Conservation (phyloP, 2,113 vertebrate species). For the Rousettus leschenaultii region DNA sequence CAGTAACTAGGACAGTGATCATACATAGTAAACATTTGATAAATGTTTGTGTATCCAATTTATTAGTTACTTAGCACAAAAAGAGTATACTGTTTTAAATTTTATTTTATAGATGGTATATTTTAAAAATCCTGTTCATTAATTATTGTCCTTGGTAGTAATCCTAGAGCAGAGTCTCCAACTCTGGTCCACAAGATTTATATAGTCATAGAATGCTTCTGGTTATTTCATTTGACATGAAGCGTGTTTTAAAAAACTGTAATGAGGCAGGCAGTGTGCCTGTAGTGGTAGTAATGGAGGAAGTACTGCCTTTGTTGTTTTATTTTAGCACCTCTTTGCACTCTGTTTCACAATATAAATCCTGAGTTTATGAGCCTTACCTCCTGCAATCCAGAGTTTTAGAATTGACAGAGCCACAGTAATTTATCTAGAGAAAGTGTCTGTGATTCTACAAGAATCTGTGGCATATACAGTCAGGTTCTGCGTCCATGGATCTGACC, state of each 20-base stretch:
- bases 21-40: neutral
- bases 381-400: neutral
- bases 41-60: neutral
- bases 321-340: neutral
- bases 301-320: neutral
- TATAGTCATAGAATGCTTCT: neutral
- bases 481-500: neutral
- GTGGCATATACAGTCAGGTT: neutral
- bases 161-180: neutral
- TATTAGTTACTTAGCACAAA: neutral
- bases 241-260: neutral
- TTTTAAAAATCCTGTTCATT: neutral
- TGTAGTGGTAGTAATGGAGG: accelerated
- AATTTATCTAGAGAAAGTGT: neutral
- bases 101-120: neutral
- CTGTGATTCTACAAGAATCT: neutral
- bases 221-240: neutral
- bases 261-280: accelerated
- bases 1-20: neutral
- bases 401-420: neutral
- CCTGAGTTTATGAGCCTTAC: neutral
- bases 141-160: neutral
- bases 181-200: neutral
- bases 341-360: neutral
- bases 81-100: neutral